Evolutionary conservation across 1,140 invertebrate species (phyloP), one percentile per base, ranked within the genome.

Genomic region (Hestina assimilis): DNA sequence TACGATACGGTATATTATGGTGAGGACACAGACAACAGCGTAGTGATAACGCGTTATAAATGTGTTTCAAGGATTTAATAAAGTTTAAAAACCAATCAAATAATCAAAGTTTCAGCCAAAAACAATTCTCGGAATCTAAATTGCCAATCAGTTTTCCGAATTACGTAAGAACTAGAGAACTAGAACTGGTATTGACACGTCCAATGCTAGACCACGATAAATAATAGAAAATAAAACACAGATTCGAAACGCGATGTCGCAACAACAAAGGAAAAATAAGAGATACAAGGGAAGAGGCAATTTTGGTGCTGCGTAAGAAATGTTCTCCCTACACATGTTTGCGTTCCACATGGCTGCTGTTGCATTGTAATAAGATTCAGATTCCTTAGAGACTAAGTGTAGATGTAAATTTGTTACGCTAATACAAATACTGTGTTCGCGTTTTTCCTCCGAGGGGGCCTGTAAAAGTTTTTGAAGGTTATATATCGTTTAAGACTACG

Each of bases 261-360:
- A 53, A 63, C 66, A 65, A 62, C 50, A 77, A 76, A 72, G 62
- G 33, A 67, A 66, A 72, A 68, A 64, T 57, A 63, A 62, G 61
- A 71, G 59, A 72, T 75, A 65, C 62, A 66, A 71, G 59, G 69
- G 63, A 83, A 78, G 75, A 78, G 73, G 72, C 78, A 83, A 81
- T 83, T 79, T 81, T 74, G 56, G 61, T 65, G 70, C 73, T 58
- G 52, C 66, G 69, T 59, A 67, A 69, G 63, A 73, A 73, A 68
- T 72, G 72, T 72, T 38, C 33, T 9, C 9, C 7, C 66, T 47
- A 58, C 59, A 56, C 43, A 51, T 50, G 52, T 60, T 66, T 63
- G 42, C 62, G 8, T 11, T 29, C 47, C 4, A 4, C 17, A 48
- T 47, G 50, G 47, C 23, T 64, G 33, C 65, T 75, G 53, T 66